Conservation (phyloP, 1,140 invertebrate species). For the Drosophila equinoxialis region DNA sequence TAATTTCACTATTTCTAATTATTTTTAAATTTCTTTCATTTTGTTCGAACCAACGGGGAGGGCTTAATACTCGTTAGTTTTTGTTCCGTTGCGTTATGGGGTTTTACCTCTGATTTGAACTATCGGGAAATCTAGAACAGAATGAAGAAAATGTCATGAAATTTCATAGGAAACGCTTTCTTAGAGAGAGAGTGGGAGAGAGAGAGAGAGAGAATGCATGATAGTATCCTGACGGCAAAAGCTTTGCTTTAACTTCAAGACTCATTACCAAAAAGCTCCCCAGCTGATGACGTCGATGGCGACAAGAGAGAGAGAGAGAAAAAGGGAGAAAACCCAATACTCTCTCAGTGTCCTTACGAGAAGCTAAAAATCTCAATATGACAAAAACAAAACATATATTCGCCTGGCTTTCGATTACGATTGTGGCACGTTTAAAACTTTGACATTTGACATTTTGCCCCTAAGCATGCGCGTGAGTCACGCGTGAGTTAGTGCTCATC, state of each 20-base stretch:
- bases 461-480: background rate
- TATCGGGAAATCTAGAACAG: slow-evolving; percentile 82
- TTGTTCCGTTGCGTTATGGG: slow-evolving; percentile 21
- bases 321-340: background rate
- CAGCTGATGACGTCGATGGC: slow-evolving; percentile 20
- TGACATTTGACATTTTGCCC: slow-evolving; percentile 68
- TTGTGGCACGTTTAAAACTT: slow-evolving; percentile 8
- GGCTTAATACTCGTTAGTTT: slow-evolving; percentile 42
- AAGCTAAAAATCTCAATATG: background rate
- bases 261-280: slow-evolving; percentile 17
- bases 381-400: slow-evolving; percentile 28
- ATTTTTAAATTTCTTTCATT: slow-evolving; percentile 14
- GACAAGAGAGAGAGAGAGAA: background rate
- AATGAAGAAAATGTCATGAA: slow-evolving; percentile 73
- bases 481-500: background rate
- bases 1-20: background rate
- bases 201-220: background rate
- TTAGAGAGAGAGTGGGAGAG: background rate
- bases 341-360: slow-evolving; percentile 8
- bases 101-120: slow-evolving; percentile 78
- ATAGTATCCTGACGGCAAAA: slow-evolving; percentile 32
- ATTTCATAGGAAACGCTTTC: slow-evolving; percentile 69
- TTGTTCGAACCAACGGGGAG: background rate
- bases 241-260: slow-evolving; percentile 8
- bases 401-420: background rate